Conservation (phyloP, 2,113 vertebrate genomes). For the Gasterosteus aculeatus region DNA sequence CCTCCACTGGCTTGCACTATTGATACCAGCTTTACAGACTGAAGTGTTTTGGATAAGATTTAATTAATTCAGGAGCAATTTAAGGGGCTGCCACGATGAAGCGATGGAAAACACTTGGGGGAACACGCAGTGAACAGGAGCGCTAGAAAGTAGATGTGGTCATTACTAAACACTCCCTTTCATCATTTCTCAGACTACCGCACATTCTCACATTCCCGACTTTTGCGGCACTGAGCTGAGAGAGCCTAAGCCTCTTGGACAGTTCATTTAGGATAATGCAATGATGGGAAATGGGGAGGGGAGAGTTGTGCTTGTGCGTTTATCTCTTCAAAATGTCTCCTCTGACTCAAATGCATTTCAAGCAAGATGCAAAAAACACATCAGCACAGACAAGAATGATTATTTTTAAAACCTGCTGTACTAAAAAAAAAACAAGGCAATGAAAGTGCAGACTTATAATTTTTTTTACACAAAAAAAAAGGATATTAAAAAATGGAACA, state of each 20-base stretch:
- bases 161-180: conserved; percentile 72
- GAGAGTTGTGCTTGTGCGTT: conserved; percentile 34
- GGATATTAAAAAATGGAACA: conserved; percentile 73
- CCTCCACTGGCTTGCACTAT: conserved; percentile 62
- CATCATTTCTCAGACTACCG: conserved; percentile 67
- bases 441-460: conserved; percentile 70
- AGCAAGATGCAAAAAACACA: conserved; percentile 69
- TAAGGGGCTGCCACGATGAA: conserved; percentile 31
- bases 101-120: conserved; percentile 55
- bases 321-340: conserved; percentile 68
- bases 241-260: conserved; percentile 70
- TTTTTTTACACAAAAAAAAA: conserved; percentile 77
- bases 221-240: conserved; percentile 58
- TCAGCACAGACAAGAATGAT: conserved; percentile 77
- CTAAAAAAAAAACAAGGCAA: conserved; percentile 73
- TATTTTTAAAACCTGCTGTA: conserved; percentile 77
- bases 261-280: conserved; percentile 76
- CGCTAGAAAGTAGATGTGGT: conserved; percentile 61
- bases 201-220: conserved; percentile 54
- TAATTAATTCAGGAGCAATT: conserved; percentile 64
- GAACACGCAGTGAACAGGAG: conserved; percentile 48
- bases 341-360: conserved; percentile 69
- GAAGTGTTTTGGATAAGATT: conserved; percentile 59
- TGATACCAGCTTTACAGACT: conserved; percentile 63
- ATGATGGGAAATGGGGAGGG: conserved; percentile 60